Evolutionary conservation across 1,140 invertebrate genomes (phyloP).

Genomic region (Laupala kohalensis): DNA sequence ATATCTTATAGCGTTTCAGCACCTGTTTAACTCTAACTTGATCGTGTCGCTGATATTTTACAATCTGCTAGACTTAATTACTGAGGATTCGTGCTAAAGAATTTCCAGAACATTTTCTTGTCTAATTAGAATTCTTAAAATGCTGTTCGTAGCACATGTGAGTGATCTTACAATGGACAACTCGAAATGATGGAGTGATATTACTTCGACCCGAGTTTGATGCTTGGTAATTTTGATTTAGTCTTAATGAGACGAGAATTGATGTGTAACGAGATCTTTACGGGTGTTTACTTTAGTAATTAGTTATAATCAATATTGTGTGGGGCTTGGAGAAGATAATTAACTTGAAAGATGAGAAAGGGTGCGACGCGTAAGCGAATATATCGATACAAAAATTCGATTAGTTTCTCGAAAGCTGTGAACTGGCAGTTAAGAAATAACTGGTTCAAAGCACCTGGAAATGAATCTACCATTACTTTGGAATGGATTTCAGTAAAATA

Average conservation of each 20-base stretch:
- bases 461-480: too few species aligned
- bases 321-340: background rate
- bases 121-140: background rate
- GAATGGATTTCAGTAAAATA: too few species aligned
- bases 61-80: background rate
- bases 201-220: background rate
- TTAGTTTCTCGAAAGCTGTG: background rate
- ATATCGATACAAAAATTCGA: background rate
- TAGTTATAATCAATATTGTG: background rate
- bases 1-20: background rate
- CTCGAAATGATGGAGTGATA: background rate
- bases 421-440: background rate
- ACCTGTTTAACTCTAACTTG: background rate
- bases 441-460: background rate
- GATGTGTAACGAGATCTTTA: background rate
- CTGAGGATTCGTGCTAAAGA: background rate
- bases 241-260: background rate
- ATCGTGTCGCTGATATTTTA: background rate
- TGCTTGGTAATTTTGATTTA: background rate
- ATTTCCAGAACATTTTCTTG: background rate
- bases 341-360: background rate
- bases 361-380: background rate
- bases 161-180: background rate
- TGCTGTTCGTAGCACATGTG: background rate
- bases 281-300: background rate